These are phyloP conservation scores for Drosophila tsacasi DNA, from an alignment of 1,140 invertebrate genomes.

Conservation along the genomic window DNA sequence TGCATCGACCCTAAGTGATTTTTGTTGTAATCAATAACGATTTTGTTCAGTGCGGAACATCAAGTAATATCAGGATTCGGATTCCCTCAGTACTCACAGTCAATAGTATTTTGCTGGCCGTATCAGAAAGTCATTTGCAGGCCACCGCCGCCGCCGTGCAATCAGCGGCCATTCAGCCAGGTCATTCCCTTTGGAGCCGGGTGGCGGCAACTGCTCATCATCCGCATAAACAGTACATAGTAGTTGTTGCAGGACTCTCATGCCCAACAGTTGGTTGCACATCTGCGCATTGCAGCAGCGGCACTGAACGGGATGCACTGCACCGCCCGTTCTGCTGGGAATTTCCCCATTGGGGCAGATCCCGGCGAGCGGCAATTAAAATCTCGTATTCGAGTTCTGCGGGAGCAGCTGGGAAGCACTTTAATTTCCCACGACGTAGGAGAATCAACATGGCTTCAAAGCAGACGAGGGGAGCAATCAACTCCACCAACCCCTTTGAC, in stretches of 20 bases:
- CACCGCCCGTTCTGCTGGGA: slow-evolving; percentile 14
- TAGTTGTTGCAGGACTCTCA: slow-evolving; percentile 19
- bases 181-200: slow-evolving; percentile 40
- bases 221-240: slow-evolving; percentile 11
- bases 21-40: slow-evolving; percentile 5
- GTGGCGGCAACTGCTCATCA: slow-evolving; percentile 26
- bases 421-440: slow-evolving; percentile 74
- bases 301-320: slow-evolving; percentile 7
- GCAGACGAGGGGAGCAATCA: slow-evolving; percentile 29
- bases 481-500: neutral
- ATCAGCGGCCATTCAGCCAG: slow-evolving; percentile 67
- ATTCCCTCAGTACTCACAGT: slow-evolving; percentile 21
- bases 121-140: slow-evolving; percentile 33
- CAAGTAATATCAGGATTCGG: slow-evolving; percentile 8
- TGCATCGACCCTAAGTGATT: no score
- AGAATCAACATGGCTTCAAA: slow-evolving; percentile 53
- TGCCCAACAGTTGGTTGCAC: slow-evolving; percentile 75
- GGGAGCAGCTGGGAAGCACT: slow-evolving; percentile 61
- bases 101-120: slow-evolving; percentile 34
- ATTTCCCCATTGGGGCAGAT: slow-evolving; percentile 9
- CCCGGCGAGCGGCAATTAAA: slow-evolving; percentile 73
- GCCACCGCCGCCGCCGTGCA: slow-evolving; percentile 19
- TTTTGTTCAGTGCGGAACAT: slow-evolving; percentile 12
- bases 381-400: slow-evolving; percentile 67
- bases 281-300: slow-evolving; percentile 46